These are phyloP conservation scores for Beris morrisii DNA, from an alignment of 2,888 invertebrate species.

Conservation along the genomic window DNA sequence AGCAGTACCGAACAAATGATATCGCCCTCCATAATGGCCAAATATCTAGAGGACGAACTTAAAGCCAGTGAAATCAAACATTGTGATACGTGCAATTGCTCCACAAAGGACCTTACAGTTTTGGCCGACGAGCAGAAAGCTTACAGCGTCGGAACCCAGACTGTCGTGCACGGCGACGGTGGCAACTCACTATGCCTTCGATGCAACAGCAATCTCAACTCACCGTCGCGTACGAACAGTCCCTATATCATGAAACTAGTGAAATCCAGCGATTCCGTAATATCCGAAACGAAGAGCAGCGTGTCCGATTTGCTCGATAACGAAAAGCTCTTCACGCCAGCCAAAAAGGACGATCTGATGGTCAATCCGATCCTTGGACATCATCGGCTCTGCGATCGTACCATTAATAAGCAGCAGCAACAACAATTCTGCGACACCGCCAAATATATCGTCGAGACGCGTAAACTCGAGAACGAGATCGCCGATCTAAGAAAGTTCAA, in stretches of 20 bases:
- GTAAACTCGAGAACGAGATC: slow-evolving; percentile 28
- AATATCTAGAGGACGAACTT: slow-evolving; percentile 85
- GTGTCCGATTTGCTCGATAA: slow-evolving; percentile 54
- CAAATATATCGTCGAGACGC: slow-evolving; percentile 42
- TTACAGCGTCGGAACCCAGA: slow-evolving; percentile 67
- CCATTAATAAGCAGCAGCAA: slow-evolving; percentile 41
- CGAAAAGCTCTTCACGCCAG: slow-evolving; percentile 51
- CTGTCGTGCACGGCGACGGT: slow-evolving; percentile 59
- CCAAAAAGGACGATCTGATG: slow-evolving; percentile 55
- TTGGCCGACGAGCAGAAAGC: slow-evolving; percentile 62
- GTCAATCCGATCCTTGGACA: slow-evolving; percentile 60
- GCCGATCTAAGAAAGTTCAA: slow-evolving; percentile 19
- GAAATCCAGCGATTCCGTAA: slow-evolving; percentile 56
- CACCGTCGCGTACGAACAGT: slow-evolving; percentile 55
- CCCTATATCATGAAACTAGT: slow-evolving; percentile 55
- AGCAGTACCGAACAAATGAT: slow-evolving; percentile 56
- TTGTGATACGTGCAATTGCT: slow-evolving; percentile 80
- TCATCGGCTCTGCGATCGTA: slow-evolving; percentile 64
- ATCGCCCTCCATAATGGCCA: slow-evolving; percentile 88
- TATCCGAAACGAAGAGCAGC: slow-evolving; percentile 56
- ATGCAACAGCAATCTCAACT: slow-evolving; percentile 63
- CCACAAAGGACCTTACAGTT: slow-evolving; percentile 58
- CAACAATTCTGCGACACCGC: slow-evolving; percentile 41
- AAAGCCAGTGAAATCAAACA: slow-evolving; percentile 77
- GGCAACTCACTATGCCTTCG: slow-evolving; percentile 59